Evolutionary conservation across 2,888 invertebrate species (phyloP), one percentile per base, ranked within the genome.

Genomic region (Drosophila parthenogenetica): DNA sequence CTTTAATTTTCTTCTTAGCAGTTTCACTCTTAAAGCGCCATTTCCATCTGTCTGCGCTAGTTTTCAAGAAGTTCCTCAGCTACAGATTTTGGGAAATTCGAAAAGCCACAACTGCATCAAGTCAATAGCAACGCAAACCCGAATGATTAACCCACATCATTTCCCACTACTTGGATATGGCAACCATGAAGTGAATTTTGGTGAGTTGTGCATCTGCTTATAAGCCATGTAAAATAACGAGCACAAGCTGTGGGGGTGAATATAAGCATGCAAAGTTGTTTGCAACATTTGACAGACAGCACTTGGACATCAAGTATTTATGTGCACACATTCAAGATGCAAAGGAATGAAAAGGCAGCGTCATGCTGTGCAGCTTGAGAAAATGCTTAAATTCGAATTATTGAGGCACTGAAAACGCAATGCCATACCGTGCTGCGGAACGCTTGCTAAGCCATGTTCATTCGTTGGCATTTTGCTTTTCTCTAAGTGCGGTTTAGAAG

Each of bases 381-480:
- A 78, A 81, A 79, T 83, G 70, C 67, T 88, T 73, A 86, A 89
- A 89, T 80, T 83, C 84, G 72, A 88, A 83, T 88, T 86, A 85
- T 80, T 65, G 62, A 65, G 69, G 65, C 53, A 43, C 59, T 32
- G 16, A 43, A 62, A 22, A 50, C 32, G 40, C 50, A 14, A 14
- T 46, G 55, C 40, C 48, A 40, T 11, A 17, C 2, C 40, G 13
- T 10, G 39, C 22, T 50, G 40, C 14, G 7, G 19, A 29, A 22
- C 29, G 10, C 50, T 45, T 29, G 5, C 58, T 64, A 60, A 70
- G 35, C 58, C 50, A 45, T 19, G 19, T 39, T 58, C 53, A 62
- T 60, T 48, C 53, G 65, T 54, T 76, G 69, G 64, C 60, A 51
- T 58, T 65, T 50, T 61, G 65, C 54, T 68, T 50, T 39, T 48